These are phyloP conservation scores for Lycopodina hypogea DNA, from an alignment of 37 sponge, comb jelly and placozoan species.

Conservation along the genomic window DNA sequence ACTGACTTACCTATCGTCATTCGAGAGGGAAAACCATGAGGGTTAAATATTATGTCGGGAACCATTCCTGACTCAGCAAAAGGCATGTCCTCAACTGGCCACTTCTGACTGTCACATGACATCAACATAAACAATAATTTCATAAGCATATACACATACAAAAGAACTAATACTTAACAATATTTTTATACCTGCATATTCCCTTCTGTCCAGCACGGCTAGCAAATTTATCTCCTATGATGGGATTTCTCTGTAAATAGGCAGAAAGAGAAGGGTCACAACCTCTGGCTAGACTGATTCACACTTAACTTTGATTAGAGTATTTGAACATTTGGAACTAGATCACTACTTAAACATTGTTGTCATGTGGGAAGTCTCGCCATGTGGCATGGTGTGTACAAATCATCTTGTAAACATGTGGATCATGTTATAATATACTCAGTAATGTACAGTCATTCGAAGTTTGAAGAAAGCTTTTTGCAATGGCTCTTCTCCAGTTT, in stretches of 20 bases:
- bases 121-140: not conserved
- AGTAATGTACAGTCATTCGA: not conserved
- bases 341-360: too few relatives aligned
- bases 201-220: constrained; percentile 99
- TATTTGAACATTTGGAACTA: too few relatives aligned
- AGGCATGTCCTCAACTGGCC: constrained; percentile 96
- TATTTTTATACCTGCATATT: constrained; percentile 85
- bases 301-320: too few relatives aligned
- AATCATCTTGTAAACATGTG: too few relatives aligned
- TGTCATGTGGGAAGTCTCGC: too few relatives aligned
- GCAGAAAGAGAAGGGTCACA: too few relatives aligned
- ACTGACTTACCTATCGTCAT: constrained; percentile 91
- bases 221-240: constrained; percentile 97
- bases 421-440: too few relatives aligned
- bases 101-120: constrained; percentile 57
- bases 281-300: not conserved
- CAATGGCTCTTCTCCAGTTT: constrained; percentile 57
- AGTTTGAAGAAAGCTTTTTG: constrained; percentile 81
- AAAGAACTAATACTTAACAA: too few relatives aligned
- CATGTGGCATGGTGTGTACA: too few relatives aligned
- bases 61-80: constrained; percentile 96
- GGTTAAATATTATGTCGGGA: constrained; percentile 98
- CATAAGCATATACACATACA: not conserved
- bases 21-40: constrained; percentile 98
- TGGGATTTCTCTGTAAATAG: constrained; percentile 74